Evolutionary conservation across 2,113 vertebrate species (phyloP), one percentile per base, ranked within the genome.

Genomic region (Alligator sinensis): DNA sequence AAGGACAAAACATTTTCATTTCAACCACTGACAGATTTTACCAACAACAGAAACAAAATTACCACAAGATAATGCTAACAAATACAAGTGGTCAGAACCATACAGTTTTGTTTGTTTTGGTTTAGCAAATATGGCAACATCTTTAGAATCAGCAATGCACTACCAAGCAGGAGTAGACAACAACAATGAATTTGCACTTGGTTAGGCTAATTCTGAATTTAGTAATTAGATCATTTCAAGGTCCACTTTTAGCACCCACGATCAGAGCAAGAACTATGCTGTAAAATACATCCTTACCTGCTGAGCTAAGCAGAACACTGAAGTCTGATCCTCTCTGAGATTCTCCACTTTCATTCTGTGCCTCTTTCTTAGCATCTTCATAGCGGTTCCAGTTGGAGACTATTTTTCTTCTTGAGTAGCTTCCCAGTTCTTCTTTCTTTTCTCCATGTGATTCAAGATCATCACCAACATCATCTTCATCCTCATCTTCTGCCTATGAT

Each of bases 331-430:
- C 99, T 97, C 99, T 98, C 96, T 98, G 98, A 11, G 97, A 95
- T 64, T 98, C 99, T 61, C 76, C 97, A 85, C 74, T 81, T 25
- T 98, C 98, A 61, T 80, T 95, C 80, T 94, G 92, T n/a, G 68
- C 96, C 78, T 97, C 96, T 95, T 95, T 98, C 94, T 99, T 99
- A 1, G 97, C 91, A 82, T 98, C 98, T 85, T 98, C 85, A 64
- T 99, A 99, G 76, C 99, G 99, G 93, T 98, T 98, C 99, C 99
- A 99, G 96, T 99, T 99, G 70, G 99, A 99, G 94, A 98, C 91
- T 54, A 99, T 97, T 90, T 99, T 99, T 96, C 99, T 99, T 97
- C 97, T 98, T 92, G 99, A 98, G 96, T 98, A 99, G 82, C 82
- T 80, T 84, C 97, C 96, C 72, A 88, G 92, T 62, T 91, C 94